Evolutionary conservation across 2,888 invertebrate species (phyloP), one percentile per base, ranked within the genome.

Genomic region (Dendrolimus pini): DNA sequence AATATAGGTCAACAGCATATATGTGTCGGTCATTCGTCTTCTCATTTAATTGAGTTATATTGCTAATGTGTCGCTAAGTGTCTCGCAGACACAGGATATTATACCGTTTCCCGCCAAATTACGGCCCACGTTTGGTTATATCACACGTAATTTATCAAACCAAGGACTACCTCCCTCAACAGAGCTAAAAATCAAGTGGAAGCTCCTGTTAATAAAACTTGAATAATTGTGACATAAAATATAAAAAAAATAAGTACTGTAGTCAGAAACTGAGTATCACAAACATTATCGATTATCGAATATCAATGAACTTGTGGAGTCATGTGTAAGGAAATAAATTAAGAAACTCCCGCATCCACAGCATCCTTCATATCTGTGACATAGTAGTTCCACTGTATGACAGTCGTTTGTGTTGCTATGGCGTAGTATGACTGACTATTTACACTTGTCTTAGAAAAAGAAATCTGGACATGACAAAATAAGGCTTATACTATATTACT

Each of bases 71-170:
- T 62, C 65, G 60, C 56, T 47, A 12, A 52, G 55, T 57, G 30
- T 7, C 54, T 56, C 41, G 52, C 58, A 58, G 61, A 63, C 63
- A 65, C 61, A 62, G 60, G 66, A 62, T 30, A 69, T 71, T 68
- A 70, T 60, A 41, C 65, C 62, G 69, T 74, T 71, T 64, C 57
- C 61, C 54, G 13, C 52, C 41, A 62, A 62, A 64, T 64, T 65
- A 57, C 60, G 61, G 60, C 71, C 71, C 63, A 74, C 70, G 12
- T 59, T 7, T 52, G 7, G 7, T 7, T 57, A 61, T 61, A 60
- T 60, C 54, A 56, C 53, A 62, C 53, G 12, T 65, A 54, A 54
- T 58, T 41, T 57, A 47, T 55, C 62, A 61, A 42, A 2, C 8
- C 58, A 12, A 7, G 14, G 56, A 63, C 30, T 1, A 7, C 47